phyloP scores from a whole-genome alignment of 2,888 invertebrate species.

The Crepidodera aurea region DNA sequence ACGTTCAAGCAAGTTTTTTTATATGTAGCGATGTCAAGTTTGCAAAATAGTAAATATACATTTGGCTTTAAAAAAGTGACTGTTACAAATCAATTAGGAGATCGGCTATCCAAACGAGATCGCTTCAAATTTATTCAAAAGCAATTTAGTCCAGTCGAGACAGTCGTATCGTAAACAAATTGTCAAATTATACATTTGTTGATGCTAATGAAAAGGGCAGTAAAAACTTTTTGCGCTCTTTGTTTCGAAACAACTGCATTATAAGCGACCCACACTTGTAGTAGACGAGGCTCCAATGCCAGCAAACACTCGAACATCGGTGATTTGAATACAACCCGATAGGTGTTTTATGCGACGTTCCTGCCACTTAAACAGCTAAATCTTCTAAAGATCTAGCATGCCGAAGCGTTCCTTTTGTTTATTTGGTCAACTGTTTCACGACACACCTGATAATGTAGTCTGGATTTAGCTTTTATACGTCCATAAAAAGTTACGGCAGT shows the following conservation, averaged over 20 bases:
- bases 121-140: constrained; percentile 25
- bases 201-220: constrained; percentile 32
- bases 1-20: too few relatives aligned
- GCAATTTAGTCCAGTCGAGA: constrained; percentile 16
- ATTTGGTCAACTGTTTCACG: constrained; percentile 45
- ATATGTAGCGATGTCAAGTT: too few relatives aligned
- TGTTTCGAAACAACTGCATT: constrained; percentile 48
- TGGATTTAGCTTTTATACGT: constrained; percentile 50
- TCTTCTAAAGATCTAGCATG: background rate
- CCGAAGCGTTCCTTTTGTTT: constrained; percentile 18
- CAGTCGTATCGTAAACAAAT: constrained; percentile 40
- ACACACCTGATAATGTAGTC: constrained; percentile 53
- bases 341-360: constrained; percentile 45
- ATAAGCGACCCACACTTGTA: constrained; percentile 47
- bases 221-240: constrained; percentile 36
- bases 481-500: constrained; percentile 48
- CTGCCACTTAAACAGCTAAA: constrained; percentile 26
- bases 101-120: background rate
- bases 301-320: constrained; percentile 35
- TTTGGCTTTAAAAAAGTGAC: too few relatives aligned
- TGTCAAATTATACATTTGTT: constrained; percentile 42
- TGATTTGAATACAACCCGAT: constrained; percentile 46
- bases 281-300: constrained; percentile 42
- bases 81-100: background rate
- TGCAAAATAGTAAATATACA: too few relatives aligned